Base-by-base conservation (phyloP, 2,113 vertebrate genomes). In the Oxyura jamaicensis region DNA sequence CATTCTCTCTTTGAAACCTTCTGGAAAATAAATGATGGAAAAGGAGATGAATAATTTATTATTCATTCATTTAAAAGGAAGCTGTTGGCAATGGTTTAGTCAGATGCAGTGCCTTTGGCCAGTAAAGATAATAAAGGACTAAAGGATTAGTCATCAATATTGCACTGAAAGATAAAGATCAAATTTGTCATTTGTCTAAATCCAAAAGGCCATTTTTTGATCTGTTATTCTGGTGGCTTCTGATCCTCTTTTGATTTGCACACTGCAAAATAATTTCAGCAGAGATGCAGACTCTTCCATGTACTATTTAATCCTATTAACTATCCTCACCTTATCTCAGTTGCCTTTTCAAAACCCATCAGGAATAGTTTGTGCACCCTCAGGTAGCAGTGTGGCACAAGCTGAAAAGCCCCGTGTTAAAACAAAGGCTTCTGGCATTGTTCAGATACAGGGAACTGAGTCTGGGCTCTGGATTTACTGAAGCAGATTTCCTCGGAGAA, bases 61-160 rank as follows among this genome's bases (percentile, higher is more conserved):
- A 90, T 80, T 90, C 63, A 62, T 25, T 86, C 44, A 74, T 83
- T 94, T 88, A 50, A 91, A 53, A 93, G 83, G 59, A 83, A 94
- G 68, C 46, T 81, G 36, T 83, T 95, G 75, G 59, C 90, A 91
- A 77, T 90, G 42, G 29, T 55, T 94, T 97, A 92, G 76, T 94
- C 94, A 93, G 86, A 93, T 75, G 55, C 59, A 80, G 44, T 71
- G 80, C 68, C 46, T 94, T 86, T 81, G 83, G 65, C 88, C 79
- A 79, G 52, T 83, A 88, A 90, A 86, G 80, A 72, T 67, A 85
- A 59, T 86, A 90, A 93, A 83, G 72, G 39, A 91, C 23, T 87
- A 93, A 93, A 86, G 83, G 83, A 88, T 94, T 95, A 94, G 83
- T 93, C 92, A 96, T 86, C 88, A 75, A 88, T 86, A 94, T 23